Evolutionary conservation across 37 sponge, comb jelly and placozoan genomes (phyloP).

Genomic region (Aphrocallistes beatrix): DNA sequence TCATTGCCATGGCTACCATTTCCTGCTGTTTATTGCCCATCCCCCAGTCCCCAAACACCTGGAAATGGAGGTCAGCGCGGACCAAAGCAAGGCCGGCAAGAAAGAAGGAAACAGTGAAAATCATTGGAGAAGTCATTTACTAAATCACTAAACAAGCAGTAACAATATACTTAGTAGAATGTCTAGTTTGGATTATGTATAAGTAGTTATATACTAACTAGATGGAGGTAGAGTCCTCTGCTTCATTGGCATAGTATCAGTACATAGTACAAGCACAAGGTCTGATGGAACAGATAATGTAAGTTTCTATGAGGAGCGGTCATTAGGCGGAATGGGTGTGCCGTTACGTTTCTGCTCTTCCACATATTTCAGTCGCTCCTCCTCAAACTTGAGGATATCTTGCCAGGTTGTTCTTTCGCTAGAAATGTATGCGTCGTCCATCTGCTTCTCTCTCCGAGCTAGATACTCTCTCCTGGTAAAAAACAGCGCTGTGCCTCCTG

Average conservation of each 20-base stretch:
- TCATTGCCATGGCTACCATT: constrained; percentile 20
- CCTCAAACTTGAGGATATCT: background rate
- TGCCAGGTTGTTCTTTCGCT: background rate
- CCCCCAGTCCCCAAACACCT: constrained; percentile 30
- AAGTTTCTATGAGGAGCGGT: background rate
- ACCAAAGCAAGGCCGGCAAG: background rate
- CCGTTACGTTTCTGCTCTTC: background rate
- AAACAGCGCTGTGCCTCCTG: background rate
- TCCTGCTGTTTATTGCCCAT: constrained; percentile 30
- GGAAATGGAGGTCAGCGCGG: constrained; percentile 7
- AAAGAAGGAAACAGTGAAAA: background rate
- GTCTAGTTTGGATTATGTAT: too few species aligned
- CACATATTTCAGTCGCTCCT: background rate
- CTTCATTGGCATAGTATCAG: background rate
- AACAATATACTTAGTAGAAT: too few species aligned
- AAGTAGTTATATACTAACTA: too few species aligned
- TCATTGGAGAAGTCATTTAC: too few species aligned
- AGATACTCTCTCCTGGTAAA: background rate
- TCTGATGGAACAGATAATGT: background rate
- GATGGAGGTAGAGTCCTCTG: too few species aligned
- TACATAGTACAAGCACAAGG: background rate
- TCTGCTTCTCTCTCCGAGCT: background rate
- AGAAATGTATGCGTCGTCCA: background rate
- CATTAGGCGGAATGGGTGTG: background rate
- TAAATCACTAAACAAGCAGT: too few species aligned